These are phyloP conservation scores for Stenodera caucasica DNA, from an alignment of 2,888 invertebrate genomes.

Conservation along the genomic window DNA sequence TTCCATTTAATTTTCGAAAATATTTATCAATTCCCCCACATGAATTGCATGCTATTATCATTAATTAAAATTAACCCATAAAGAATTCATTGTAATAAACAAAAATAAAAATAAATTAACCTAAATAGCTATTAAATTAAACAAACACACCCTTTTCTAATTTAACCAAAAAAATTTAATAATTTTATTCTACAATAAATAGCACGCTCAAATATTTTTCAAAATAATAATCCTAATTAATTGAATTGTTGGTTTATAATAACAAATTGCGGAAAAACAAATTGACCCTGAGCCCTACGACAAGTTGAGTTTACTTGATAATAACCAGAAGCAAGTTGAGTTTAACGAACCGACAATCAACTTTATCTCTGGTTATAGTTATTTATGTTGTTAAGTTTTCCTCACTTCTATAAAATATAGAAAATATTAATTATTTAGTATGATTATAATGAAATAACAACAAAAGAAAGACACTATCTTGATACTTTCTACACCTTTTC, in stretches of 20 bases:
- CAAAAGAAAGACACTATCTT: background rate
- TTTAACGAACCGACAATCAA: slow-evolving; percentile 6
- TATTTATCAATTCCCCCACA: slow-evolving; percentile 32
- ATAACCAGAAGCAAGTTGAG: slow-evolving; percentile 4
- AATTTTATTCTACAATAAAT: background rate
- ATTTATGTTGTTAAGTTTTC: background rate
- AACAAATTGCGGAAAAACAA: background rate
- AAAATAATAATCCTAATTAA: background rate
- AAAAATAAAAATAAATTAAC: slow-evolving; percentile 12
- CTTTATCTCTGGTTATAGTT: slow-evolving; percentile 3
- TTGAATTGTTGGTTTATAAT: background rate
- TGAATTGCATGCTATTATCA: slow-evolving; percentile 30
- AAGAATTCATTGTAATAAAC: background rate
- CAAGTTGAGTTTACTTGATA: slow-evolving; percentile 2
- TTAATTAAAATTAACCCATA: slow-evolving; percentile 5
- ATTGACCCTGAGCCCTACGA: slow-evolving; percentile 2
- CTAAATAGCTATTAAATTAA: background rate
- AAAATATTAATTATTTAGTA: background rate
- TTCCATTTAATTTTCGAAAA: background rate
- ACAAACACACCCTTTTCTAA: background rate
- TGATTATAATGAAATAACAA: background rate
- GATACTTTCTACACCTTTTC: background rate
- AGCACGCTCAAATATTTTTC: background rate
- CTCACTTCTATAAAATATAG: too few relatives aligned
- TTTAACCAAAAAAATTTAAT: background rate